Conservation (phyloP, 2,113 vertebrate genomes). For the Cyprinodon brontotheroides region DNA sequence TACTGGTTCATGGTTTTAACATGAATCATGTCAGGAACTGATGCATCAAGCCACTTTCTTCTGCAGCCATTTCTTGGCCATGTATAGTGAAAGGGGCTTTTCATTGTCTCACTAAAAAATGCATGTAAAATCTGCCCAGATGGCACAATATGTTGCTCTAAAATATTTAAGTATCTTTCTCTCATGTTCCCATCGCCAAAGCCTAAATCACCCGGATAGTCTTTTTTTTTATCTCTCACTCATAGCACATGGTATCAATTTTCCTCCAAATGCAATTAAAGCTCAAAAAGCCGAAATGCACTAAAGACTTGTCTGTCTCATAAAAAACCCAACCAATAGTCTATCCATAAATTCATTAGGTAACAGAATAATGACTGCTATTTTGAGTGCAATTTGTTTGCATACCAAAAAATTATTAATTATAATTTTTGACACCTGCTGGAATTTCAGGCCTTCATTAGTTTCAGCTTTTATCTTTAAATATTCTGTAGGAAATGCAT, state of each 20-base stretch:
- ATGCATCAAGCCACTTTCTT: background rate
- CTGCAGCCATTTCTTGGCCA: background rate
- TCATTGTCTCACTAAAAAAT: background rate
- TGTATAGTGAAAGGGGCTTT: background rate
- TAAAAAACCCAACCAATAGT: background rate
- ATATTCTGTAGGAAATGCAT: background rate
- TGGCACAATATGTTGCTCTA: background rate
- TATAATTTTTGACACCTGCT: background rate
- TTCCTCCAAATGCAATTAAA: background rate
- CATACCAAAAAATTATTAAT: background rate
- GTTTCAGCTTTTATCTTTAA: background rate
- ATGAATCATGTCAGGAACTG: background rate
- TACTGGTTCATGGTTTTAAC: background rate
- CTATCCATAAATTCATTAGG: background rate
- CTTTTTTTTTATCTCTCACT: background rate
- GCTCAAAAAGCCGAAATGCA: background rate
- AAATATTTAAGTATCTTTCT: background rate
- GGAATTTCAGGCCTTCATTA: background rate
- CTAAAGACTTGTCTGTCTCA: background rate
- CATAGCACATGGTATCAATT: background rate
- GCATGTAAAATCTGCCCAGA: background rate
- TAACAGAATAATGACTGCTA: background rate
- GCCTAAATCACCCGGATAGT: background rate
- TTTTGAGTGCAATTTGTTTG: background rate
- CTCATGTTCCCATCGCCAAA: background rate